Evolutionary conservation across 1,140 invertebrate genomes (phyloP).

Genomic region (Nasonia giraulti): DNA sequence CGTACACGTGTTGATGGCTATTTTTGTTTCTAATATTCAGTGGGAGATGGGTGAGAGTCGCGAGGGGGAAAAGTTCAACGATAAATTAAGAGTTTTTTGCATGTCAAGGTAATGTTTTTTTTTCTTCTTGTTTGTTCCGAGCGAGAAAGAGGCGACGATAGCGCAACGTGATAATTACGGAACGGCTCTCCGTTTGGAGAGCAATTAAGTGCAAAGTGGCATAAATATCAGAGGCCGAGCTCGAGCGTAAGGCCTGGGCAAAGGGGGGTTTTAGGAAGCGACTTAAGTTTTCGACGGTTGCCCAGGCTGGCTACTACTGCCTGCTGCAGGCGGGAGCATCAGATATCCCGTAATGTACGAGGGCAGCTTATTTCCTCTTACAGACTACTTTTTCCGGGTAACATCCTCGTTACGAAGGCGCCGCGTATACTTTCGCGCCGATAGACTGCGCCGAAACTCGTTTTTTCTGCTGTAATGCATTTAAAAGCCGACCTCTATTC

Average conservation of each 20-base stretch:
- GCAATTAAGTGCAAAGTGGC: slow-evolving; percentile 64
- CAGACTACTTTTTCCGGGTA: slow-evolving; percentile 59
- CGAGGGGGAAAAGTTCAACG: background rate
- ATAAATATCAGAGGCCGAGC: slow-evolving; percentile 60
- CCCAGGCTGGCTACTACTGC: background rate
- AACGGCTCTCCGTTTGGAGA: slow-evolving; percentile 60
- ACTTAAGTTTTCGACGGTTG: slow-evolving; percentile 65
- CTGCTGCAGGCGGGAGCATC: slow-evolving; percentile 58
- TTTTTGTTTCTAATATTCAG: slow-evolving; percentile 10
- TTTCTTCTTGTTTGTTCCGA: background rate
- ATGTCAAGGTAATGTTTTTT: slow-evolving; percentile 50
- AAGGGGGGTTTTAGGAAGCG: slow-evolving; percentile 56
- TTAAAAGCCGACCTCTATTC: background rate
- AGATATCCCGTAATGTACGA: slow-evolving; percentile 65
- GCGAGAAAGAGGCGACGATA: slow-evolving; percentile 51
- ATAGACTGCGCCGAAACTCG: slow-evolving; percentile 11
- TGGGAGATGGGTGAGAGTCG: background rate
- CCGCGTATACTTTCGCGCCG: slow-evolving; percentile 9
- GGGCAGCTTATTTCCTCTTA: slow-evolving; percentile 63
- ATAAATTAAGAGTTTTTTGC: slow-evolving; percentile 9
- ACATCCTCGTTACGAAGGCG: slow-evolving; percentile 12
- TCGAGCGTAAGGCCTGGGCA: slow-evolving; percentile 32
- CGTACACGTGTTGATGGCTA: background rate
- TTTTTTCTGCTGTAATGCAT: background rate
- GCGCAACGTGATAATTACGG: slow-evolving; percentile 58